Percentiles rank a stretch among this genome's conserved stretches.
Evolutionary conservation across 2,888 invertebrate genomes (phyloP).

Genomic region (Polydrusus pterygomalis): DNA sequence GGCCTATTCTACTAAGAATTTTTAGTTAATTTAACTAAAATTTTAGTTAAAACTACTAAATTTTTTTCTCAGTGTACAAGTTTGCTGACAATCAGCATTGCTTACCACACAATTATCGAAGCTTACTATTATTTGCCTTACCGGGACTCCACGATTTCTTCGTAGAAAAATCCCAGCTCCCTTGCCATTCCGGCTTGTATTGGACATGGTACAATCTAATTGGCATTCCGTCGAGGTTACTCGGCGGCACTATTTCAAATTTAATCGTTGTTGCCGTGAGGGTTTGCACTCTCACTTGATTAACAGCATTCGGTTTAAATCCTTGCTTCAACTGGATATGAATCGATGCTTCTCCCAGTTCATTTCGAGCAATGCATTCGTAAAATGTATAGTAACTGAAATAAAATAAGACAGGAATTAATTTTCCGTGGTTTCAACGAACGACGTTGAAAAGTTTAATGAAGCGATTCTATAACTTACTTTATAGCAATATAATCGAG

Average conservation of each 20-base stretch:
- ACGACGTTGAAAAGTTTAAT: no score
- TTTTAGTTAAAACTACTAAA: no score
- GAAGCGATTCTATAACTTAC: no score
- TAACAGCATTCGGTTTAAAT: conserved; percentile 42
- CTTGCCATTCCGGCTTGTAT: conserved; percentile 81
- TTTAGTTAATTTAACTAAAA: no score
- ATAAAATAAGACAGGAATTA: not conserved
- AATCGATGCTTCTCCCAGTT: conserved; percentile 82
- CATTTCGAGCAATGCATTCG: conserved; percentile 88
- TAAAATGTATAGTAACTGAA: conserved; percentile 81
- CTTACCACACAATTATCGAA: not conserved
- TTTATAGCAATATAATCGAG: no score
- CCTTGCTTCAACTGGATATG: conserved; percentile 58
- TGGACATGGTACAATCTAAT: conserved; percentile 83
- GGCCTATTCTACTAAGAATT: no score
- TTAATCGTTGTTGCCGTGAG: conserved; percentile 90
- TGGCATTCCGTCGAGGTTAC: conserved; percentile 84
- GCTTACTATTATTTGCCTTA: conserved; percentile 63
- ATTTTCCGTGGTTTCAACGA: no score
- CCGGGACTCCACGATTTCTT: conserved; percentile 87
- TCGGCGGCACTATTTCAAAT: conserved; percentile 85
- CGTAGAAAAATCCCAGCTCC: conserved; percentile 81
- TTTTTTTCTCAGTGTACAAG: no score
- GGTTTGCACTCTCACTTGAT: conserved; percentile 77
- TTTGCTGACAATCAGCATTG: not conserved